Evolutionary conservation across 2,797 vertebrate genomes (phyloP), one percentile per base, ranked within the genome.

Genomic region (Sphenodon punctatus): DNA sequence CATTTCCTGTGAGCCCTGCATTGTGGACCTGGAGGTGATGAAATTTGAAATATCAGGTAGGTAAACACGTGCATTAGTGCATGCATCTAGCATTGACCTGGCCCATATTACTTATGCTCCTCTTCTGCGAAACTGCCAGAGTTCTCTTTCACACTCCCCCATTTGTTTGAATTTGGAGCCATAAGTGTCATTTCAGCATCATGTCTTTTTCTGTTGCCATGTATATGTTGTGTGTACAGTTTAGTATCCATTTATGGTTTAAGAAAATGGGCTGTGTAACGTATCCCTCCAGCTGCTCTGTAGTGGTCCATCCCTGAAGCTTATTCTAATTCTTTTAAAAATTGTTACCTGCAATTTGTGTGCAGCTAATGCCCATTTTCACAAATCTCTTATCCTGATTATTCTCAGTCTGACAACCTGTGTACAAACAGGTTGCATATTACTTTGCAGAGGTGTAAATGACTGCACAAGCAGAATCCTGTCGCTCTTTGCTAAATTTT

Each of bases 11-110:
- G 58, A 4, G 11, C 32, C 66, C 81, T 90, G 81, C 77, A 48
- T 82, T 85, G 38, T 82, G 89, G 89, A 94, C 41, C 89, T 89
- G 82, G 74, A 89, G 66, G 45, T 76, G 84, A 67, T 92, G 89
- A 92, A 88, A 89, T 92, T 91, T 92, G 87, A 92, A 92, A 90
- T 92, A 25, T 22, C 87, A 89, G 91, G 90, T 92, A 82, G 89
- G 90, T 93, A 90, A 90, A 88, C 81, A 56, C 58, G 61, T 93
- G 90, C 89, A 93, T 88, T 84, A 92, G 88, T 87, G 78, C 91
- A 88, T 92, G 90, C 73, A 76, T 83, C 76, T 90, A 56, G 89
- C 91, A 90, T 92, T 92, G 91, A 92, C 88, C 73, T 91, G 89
- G 66, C 87, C 91, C 88, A 0, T 72, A 84, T 82, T 91, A 87